Percentiles rank a stretch among this genome's conserved stretches.
Conservation (phyloP, 2,888 invertebrate species). For the Acheta domesticus region DNA sequence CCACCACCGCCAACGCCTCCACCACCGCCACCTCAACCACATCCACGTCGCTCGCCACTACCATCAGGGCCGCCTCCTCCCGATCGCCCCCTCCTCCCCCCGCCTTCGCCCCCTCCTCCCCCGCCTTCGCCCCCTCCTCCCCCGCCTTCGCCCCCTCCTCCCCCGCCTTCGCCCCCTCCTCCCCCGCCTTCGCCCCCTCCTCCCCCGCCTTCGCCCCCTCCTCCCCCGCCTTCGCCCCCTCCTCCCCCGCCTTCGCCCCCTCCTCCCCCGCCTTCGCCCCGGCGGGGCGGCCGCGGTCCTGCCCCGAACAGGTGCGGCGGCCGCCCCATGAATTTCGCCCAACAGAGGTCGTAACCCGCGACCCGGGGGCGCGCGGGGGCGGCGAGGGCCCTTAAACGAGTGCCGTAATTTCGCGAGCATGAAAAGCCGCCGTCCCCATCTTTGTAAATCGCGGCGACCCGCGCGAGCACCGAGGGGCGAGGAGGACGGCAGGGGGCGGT, state of each 20-base stretch:
- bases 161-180: too few relatives aligned
- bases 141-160: background rate
- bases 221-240: background rate
- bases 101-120: background rate
- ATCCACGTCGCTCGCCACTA: background rate
- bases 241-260: background rate
- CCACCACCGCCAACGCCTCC: background rate
- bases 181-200: too few relatives aligned
- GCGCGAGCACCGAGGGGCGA: background rate
- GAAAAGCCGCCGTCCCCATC: too few relatives aligned
- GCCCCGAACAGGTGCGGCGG: too few relatives aligned
- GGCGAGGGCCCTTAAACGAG: too few relatives aligned
- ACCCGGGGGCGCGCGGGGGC: too few relatives aligned
- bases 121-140: background rate
- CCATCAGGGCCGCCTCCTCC: background rate
- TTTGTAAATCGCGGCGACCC: background rate
- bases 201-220: background rate
- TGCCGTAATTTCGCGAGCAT: too few relatives aligned
- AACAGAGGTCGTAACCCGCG: too few relatives aligned
- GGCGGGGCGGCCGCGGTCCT: background rate
- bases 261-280: too few relatives aligned
- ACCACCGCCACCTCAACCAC: background rate
- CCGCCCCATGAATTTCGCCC: too few relatives aligned
- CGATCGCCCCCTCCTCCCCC: background rate
- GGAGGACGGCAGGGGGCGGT: background rate